Evolutionary conservation across 2,888 invertebrate species (phyloP), one percentile per base, ranked within the genome.

Genomic region (Ectropis crepuscularia): DNA sequence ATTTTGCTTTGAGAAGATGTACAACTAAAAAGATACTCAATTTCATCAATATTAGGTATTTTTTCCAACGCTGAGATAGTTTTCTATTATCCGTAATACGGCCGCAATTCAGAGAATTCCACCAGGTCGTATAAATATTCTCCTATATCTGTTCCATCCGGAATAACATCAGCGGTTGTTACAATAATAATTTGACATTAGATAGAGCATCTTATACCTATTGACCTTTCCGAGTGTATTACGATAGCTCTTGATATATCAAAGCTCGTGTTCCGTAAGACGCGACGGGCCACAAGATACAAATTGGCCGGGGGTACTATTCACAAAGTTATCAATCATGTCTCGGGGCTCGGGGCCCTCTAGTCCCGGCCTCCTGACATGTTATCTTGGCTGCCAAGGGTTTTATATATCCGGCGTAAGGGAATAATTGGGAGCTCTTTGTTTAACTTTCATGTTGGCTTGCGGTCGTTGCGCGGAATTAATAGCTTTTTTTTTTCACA

Each of bases 281-380:
- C 42, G 55, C 47, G 65, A 55, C 49, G 59, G 47, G 53, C 42
- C 60, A 47, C 47, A 55, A 53, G 60, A 53, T 69, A 68, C 72
- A 73, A 72, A 74, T 74, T 71, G 53, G 63, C 66, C 47, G 65
- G 16, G 50, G 51, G 12, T 57, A 66, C 65, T 66, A 67, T 70
- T 65, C 70, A 64, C 67, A 41, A 50, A 65, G 60, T 68, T 64
- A 74, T 74, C 71, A 70, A 74, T 74, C 71, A 73, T 69, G 16
- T 28, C 16, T 28, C 16, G 16, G 16, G 59, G 10, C 16, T 28
- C 16, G 16, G 16, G 59, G 10, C 28, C 9, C 63, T 63, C 58
- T 63, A 58, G 50, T 55, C 12, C 49, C 65, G 45, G 55, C 53
- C 55, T 63, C 49, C 63, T 47, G 68, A 54, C 62, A 58, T 68